A percentile compares a stretch with the other conserved stretches of the same genome.
Evolutionary conservation across 2,797 vertebrate species (phyloP).

Genomic region (Smutsia gigantea): DNA sequence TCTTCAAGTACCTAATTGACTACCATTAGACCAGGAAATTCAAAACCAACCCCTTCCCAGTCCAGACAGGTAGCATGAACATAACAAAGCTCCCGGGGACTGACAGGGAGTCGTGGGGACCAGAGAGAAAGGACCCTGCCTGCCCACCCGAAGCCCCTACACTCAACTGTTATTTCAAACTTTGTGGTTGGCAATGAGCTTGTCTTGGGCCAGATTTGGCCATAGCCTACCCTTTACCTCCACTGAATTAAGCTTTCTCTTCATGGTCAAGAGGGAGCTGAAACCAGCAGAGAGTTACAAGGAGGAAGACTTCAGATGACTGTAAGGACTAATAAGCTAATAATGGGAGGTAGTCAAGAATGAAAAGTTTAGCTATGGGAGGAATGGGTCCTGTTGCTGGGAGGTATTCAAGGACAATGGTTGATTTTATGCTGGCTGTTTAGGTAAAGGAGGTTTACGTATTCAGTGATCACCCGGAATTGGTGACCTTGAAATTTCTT

Average conservation of each 20-base stretch:
- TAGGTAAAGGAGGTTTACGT: not conserved
- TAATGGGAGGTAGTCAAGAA: not conserved
- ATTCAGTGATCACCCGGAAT: not conserved
- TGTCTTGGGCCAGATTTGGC: not conserved
- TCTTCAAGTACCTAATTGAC: not conserved
- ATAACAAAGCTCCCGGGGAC: not conserved
- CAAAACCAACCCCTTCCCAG: conserved; percentile 26
- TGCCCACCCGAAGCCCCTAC: not conserved
- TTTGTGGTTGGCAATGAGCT: not conserved
- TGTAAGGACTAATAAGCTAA: not conserved
- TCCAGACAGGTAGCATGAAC: not conserved
- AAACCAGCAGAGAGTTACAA: not conserved
- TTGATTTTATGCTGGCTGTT: not conserved
- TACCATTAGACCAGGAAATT: not conserved
- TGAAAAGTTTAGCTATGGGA: not conserved
- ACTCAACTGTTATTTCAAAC: not conserved
- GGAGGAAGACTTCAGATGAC: not conserved
- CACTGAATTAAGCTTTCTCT: not conserved
- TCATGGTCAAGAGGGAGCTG: not conserved
- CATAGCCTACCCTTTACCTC: not conserved
- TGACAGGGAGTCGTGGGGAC: too few species aligned
- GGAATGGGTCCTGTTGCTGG: not conserved
- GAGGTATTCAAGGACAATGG: not conserved
- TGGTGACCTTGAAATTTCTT: not conserved
- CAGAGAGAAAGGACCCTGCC: too few species aligned